Base-by-base conservation (phyloP, 2,797 vertebrate species). In the Enoplosus armatus region DNA sequence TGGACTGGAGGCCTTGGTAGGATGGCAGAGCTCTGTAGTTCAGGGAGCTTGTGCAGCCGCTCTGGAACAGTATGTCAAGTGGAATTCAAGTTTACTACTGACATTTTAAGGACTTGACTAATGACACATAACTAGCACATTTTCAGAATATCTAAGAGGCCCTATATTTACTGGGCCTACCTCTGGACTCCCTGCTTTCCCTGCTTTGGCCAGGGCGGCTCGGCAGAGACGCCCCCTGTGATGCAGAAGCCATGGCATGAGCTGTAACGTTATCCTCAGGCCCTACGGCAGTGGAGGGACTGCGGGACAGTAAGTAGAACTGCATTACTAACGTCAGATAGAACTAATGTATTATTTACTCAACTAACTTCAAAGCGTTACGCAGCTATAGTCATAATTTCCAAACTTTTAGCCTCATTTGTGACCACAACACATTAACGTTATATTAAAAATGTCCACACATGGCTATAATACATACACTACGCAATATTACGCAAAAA, bases 1-100 rank as follows among this genome's bases (percentile, higher is more conserved):
- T 69, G 43, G 54, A 56, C 54, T 16, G 85, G 80, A 35, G 47
- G 83, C 8, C 47, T 81, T 51, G 87, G 85, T 39, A 12, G 10
- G 20, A 10, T n/a, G 47, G 60, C 9, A 16, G 72, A 10, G 20
- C 45, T 58, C 37, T 68, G 72, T n/a, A 66, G 22, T 16, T 75
- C 72, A 45, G 88, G 76, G 12, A 72, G 65, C n/a, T 58, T 73
- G 50, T 39, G 55, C 31, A 51, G 45, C 4, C 7, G 56, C 14
- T 85, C 87, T 89, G 45, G 6, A 11, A 79, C 27, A 81, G 24
- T 18, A 35, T 27, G 5, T 24, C 35, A 64, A 41, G 59, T 0
- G 5, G 22, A 45, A 27, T 53, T 27, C 16, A 62, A 29, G n/a
- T 14, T 62, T n/a, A 56, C n/a, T 26, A 26, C 18, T 24, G 10